Evolutionary conservation across 2,113 vertebrate genomes (phyloP).

Genomic region (Aegotheles bennettii): DNA sequence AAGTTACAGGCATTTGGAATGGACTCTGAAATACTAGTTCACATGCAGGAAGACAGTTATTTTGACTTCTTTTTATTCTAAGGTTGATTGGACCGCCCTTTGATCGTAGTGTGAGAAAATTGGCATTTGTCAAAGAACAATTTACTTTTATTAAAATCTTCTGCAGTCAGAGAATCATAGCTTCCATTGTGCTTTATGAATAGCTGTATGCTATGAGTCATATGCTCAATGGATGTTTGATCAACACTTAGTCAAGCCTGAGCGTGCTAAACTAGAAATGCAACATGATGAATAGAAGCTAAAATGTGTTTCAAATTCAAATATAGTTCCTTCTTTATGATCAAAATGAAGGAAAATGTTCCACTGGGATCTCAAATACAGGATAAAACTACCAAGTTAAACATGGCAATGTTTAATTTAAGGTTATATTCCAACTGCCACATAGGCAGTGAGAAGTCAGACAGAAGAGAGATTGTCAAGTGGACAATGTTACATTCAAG

Average conservation of each 20-base stretch:
- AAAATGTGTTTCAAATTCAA: neutral
- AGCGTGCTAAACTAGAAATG: neutral
- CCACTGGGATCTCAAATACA: neutral
- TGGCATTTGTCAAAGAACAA: neutral
- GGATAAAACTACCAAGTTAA: neutral
- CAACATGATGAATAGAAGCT: neutral
- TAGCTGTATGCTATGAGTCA: no score
- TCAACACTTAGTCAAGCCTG: neutral
- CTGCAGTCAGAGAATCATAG: neutral
- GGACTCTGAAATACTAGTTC: neutral
- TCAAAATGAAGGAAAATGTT: neutral
- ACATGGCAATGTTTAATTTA: neutral
- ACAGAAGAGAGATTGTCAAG: neutral
- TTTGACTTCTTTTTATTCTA: neutral
- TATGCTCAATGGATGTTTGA: neutral
- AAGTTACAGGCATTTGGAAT: neutral
- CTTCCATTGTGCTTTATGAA: neutral
- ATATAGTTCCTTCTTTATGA: neutral
- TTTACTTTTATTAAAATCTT: slow-evolving; percentile 10
- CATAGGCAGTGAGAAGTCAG: neutral
- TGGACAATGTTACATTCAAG: neutral
- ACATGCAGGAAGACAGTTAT: neutral
- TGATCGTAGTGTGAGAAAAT: neutral
- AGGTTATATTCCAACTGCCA: neutral
- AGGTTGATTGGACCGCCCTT: neutral